Conservation (phyloP, 2,888 invertebrate species). For the Bimastos eiseni region DNA sequence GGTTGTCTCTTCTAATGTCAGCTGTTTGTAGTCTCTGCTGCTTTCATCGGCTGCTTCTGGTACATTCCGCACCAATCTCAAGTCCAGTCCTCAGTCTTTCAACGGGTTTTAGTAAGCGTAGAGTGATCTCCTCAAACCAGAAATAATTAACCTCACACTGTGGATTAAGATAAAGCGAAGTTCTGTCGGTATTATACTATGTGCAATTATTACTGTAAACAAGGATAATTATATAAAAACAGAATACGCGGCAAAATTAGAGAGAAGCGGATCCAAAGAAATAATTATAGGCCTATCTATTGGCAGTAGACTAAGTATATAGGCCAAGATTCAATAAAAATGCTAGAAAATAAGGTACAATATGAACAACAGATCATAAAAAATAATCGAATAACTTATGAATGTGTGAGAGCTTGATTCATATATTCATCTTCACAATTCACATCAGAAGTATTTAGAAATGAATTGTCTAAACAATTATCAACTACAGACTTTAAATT, state of each 20-base stretch:
- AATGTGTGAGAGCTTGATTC: no score
- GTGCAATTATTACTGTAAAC: neutral
- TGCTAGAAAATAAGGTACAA: no score
- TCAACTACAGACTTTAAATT: neutral
- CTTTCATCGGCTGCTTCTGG: neutral
- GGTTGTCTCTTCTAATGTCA: neutral
- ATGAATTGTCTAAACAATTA: neutral
- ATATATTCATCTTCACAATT: no score
- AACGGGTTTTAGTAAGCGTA: neutral
- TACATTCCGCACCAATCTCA: neutral
- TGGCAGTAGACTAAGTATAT: no score
- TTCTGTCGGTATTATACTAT: neutral
- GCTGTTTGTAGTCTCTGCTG: neutral
- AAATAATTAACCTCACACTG: neutral
- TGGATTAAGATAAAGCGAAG: neutral
- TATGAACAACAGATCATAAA: no score
- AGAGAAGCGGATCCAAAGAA: neutral
- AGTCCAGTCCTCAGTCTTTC: neutral
- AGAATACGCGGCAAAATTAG: neutral
- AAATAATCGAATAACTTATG: no score
- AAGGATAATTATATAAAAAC: neutral
- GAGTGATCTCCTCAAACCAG: neutral
- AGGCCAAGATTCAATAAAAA: no score
- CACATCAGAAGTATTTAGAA: neutral
- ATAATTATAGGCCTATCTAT: neutral